phyloP scores from a whole-genome alignment of 2,797 vertebrate genomes.

The Sebastes hubbsi region DNA sequence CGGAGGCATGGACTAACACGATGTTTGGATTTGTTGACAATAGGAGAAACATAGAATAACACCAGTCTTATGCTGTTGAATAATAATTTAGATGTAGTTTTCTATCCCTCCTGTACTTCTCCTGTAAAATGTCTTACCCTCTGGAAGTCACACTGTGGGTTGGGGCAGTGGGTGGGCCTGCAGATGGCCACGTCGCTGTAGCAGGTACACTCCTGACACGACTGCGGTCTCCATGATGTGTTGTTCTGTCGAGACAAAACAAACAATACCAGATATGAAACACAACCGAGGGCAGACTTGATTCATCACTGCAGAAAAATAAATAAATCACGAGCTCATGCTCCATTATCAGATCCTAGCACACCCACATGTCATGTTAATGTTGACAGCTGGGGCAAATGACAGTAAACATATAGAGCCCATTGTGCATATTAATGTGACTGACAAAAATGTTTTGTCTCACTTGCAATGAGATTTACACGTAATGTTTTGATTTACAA shows the following conservation, averaged over 20 bases:
- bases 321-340: background rate
- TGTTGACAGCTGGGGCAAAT: slow-evolving; percentile 10
- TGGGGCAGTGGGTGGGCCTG: slow-evolving; percentile 79
- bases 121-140: slow-evolving; percentile 78
- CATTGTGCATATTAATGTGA: slow-evolving; percentile 8
- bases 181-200: slow-evolving; percentile 84
- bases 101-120: too few relatives aligned
- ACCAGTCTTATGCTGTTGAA: too few relatives aligned
- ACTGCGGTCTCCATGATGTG: slow-evolving; percentile 88
- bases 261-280: slow-evolving; percentile 18
- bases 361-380: slow-evolving; percentile 22
- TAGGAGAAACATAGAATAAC: too few relatives aligned
- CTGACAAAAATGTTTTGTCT: background rate
- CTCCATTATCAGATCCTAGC: background rate
- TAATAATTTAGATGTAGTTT: too few relatives aligned
- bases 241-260: slow-evolving; percentile 84
- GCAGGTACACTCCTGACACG: slow-evolving; percentile 90
- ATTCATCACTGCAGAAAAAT: background rate
- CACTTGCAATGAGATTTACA: background rate
- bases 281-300: background rate
- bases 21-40: too few relatives aligned
- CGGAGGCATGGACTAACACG: too few relatives aligned
- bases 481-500: background rate
- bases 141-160: slow-evolving; percentile 88
- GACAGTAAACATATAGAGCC: background rate